These are phyloP conservation scores for Morpho helenor DNA, from an alignment of 2,888 invertebrate genomes.

Conservation along the genomic window DNA sequence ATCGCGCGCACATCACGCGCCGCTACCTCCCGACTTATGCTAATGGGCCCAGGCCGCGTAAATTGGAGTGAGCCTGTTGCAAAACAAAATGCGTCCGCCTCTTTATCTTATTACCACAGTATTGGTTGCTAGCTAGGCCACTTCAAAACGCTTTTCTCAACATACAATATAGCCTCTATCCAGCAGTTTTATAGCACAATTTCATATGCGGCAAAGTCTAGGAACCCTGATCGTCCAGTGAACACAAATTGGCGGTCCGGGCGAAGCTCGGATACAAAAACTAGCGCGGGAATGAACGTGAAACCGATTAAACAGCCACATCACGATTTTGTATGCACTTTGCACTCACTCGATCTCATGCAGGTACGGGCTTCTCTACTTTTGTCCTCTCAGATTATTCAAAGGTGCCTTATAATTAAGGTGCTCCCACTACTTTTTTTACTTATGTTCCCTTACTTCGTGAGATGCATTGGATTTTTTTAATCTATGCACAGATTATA, in stretches of 20 bases:
- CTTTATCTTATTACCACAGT: conserved; percentile 73
- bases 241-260: conserved; percentile 62
- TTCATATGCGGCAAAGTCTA: conserved; percentile 37
- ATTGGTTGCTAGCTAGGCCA: conserved; percentile 42
- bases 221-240: conserved; percentile 48
- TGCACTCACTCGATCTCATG: conserved; percentile 71
- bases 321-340: conserved; percentile 79
- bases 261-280: conserved; percentile 76
- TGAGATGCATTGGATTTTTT: conserved; percentile 22
- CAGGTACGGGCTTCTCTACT: conserved; percentile 54
- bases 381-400: conserved; percentile 63
- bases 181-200: conserved; percentile 43
- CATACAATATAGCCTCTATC: conserved; percentile 44
- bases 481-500: conserved; percentile 1
- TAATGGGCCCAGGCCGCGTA: conserved; percentile 73
- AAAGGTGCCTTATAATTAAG: conserved; percentile 67
- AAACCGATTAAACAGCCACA: conserved; percentile 78
- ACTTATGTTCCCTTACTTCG: conserved; percentile 22
- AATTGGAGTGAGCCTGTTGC: conserved; percentile 72
- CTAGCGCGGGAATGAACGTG: conserved; percentile 73
- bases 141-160: conserved; percentile 29
- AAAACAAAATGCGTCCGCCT: conserved; percentile 72
- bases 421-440: conserved; percentile 36
- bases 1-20: conserved; percentile 72
- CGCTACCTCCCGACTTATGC: conserved; percentile 66